These are phyloP conservation scores for Mythimna albipuncta DNA, from an alignment of 2,888 invertebrate species.

Conservation along the genomic window DNA sequence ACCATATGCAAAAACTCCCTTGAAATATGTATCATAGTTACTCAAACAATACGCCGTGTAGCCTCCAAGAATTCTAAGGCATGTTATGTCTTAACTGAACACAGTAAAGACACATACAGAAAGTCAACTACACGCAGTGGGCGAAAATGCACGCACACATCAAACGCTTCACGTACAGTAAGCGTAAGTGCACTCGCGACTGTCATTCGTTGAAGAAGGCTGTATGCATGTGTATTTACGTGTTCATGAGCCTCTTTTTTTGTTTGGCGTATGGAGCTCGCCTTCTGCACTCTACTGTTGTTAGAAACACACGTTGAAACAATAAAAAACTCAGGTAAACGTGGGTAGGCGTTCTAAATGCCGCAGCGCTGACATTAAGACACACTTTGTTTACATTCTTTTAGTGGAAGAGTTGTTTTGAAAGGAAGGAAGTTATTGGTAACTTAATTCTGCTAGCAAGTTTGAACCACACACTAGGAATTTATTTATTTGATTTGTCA, in stretches of 20 bases:
- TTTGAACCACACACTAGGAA: neutral
- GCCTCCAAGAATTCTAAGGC: conserved; percentile 62
- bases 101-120: conserved; percentile 21
- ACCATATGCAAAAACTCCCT: conserved; percentile 40
- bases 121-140: neutral
- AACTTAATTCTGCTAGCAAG: neutral
- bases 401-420: conserved; percentile 43
- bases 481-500: neutral
- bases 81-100: conserved; percentile 33
- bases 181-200: neutral
- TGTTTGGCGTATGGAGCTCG: fast-evolving
- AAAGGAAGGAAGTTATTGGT: conserved; percentile 10
- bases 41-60: conserved; percentile 50
- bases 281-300: conserved; percentile 10
- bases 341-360: conserved; percentile 60
- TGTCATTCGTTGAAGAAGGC: neutral
- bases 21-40: conserved; percentile 56
- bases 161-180: neutral
- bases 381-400: conserved; percentile 53
- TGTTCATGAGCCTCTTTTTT: neutral
- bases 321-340: conserved; percentile 64
- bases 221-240: neutral
- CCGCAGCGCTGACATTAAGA: conserved; percentile 58
- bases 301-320: conserved; percentile 54
- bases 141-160: neutral